A percentile compares a stretch with the other conserved stretches of the same genome.
Conservation (phyloP, 2,888 invertebrate species). For the Hypercompe scribonia region DNA sequence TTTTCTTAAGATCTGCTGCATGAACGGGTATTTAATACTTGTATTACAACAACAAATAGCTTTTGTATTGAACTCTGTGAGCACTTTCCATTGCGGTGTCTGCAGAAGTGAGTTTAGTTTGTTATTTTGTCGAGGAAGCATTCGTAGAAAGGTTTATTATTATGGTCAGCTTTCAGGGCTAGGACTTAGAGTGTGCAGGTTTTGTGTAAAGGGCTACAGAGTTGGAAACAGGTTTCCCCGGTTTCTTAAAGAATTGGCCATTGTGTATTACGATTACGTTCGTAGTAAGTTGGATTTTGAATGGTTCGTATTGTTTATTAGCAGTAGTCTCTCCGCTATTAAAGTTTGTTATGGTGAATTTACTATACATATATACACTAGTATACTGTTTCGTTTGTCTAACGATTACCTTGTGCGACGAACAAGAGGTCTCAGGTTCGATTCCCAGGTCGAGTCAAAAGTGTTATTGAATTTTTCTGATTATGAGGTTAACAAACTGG, state of each 20-base stretch:
- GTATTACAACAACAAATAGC: conserved; percentile 8
- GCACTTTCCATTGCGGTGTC: conserved; percentile 47
- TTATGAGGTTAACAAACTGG: too few relatives aligned
- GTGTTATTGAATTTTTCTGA: too few relatives aligned
- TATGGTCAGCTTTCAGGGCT: conserved; percentile 47
- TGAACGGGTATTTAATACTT: background rate
- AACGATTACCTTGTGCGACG: too few relatives aligned
- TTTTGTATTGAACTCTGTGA: conserved; percentile 20
- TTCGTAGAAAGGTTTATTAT: conserved; percentile 26
- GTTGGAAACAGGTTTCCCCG: conserved; percentile 65
- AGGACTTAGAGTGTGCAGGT: conserved; percentile 15
- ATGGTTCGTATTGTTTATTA: conserved; percentile 27
- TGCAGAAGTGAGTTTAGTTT: conserved; percentile 28
- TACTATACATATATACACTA: background rate
- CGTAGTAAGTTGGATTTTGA: conserved; percentile 41
- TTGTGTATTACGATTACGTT: conserved; percentile 59
- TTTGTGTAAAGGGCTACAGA: conserved; percentile 40
- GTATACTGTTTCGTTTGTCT: too few relatives aligned
- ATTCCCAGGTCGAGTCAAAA: too few relatives aligned
- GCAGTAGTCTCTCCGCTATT: conserved; percentile 12
- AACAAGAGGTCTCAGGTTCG: too few relatives aligned
- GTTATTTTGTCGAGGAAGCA: conserved; percentile 27
- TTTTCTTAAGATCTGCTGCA: conserved; percentile 12
- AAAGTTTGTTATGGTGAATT: background rate
- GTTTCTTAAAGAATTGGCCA: conserved; percentile 56